Base-by-base conservation (phyloP, 53 echinoderm and acorn worm genomes). In the Echinometra lucunter region DNA sequence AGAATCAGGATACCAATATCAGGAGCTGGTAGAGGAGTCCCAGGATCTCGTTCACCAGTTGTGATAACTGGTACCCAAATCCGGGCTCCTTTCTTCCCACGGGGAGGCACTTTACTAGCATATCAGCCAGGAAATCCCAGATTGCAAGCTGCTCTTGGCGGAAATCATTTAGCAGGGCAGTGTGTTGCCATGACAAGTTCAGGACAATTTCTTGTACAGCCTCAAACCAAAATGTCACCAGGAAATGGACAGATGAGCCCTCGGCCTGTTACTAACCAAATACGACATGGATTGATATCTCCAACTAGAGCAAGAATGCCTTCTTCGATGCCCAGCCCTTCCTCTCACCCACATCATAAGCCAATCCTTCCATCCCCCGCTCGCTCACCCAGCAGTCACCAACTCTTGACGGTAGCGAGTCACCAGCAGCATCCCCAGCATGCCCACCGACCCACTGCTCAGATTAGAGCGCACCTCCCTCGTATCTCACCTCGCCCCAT, bases 211-310 rank as follows among this genome's bases (percentile, higher is more conserved):
- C 25, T 93, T 25, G 81, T 93, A 7, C 93, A 93, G 55, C 55
- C 55, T 16, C 93, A 93, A 37, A 11, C 81, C 16, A 93, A 93
- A 57, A 45, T 58, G 81, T 93, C 93, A 2, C 80, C 93, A 37
- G 93, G 93, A 25, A 93, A 93, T 93, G 93, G 93, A 55, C 93
- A 93, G 38, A 56, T 93, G 53, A 80, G 93, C 58, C 93, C 93
- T 5, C 55, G 80, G 58, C 80, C 18, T 47, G 81, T 57, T 21
- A 78, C 81, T 37, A 57, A 57, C 81, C 93, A 93, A 38, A 40
- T 93, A 17, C 37, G 93, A 37, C 93, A 81, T 57, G 93, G 93
- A 18, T 81, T 93, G 81, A 58, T 93, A 16, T 93, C 93, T 21
- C 93, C 93, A 13, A 92, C 49, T 82, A 58, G 93, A 80, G 93